A percentile compares a stretch with the other conserved stretches of the same genome.
Evolutionary conservation across 1,140 invertebrate species (phyloP).

Genomic region (Bursaphelenchus mucronatus): DNA sequence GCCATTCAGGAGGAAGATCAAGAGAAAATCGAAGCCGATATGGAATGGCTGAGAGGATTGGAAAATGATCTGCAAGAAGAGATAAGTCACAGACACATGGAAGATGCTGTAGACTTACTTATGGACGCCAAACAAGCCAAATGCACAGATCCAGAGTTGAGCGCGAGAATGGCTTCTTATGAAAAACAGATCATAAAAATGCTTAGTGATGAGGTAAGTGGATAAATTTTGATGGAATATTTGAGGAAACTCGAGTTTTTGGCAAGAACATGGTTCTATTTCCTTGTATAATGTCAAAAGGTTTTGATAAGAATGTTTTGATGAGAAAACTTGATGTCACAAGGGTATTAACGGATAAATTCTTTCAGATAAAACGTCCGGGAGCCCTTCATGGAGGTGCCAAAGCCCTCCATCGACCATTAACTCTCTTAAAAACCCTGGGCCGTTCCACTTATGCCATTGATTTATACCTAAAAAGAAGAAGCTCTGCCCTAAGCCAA

Average conservation of each 20-base stretch:
- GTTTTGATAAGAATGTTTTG: too few relatives aligned
- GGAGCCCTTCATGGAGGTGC: conserved; percentile 77
- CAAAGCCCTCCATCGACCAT: conserved; percentile 71
- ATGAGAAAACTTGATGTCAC: conserved; percentile 4
- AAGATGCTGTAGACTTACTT: conserved; percentile 82
- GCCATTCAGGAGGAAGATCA: conserved; percentile 43
- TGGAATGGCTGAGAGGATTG: conserved; percentile 77
- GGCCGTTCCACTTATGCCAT: conserved; percentile 67
- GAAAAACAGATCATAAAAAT: conserved; percentile 39
- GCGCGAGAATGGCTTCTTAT: conserved; percentile 49
- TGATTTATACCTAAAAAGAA: conserved; percentile 78
- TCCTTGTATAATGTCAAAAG: too few relatives aligned
- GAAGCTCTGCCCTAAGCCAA: conserved; percentile 75
- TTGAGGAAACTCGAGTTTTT: too few relatives aligned
- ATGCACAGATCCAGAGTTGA: conserved; percentile 38
- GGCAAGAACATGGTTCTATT: too few relatives aligned
- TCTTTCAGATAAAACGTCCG: conserved; percentile 52
- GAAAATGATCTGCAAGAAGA: conserved; percentile 91
- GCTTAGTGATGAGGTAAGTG: conserved; percentile 58
- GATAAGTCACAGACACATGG: conserved; percentile 93
- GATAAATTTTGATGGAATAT: too few relatives aligned
- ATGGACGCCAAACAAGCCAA: conserved; percentile 67
- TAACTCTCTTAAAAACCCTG: conserved; percentile 31
- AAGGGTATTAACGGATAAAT: conserved; percentile 49
- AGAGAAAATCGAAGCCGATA: conserved; percentile 28